phyloP scores from a whole-genome alignment of 2,113 vertebrate species.

The Xiphorhynchus elegans region DNA sequence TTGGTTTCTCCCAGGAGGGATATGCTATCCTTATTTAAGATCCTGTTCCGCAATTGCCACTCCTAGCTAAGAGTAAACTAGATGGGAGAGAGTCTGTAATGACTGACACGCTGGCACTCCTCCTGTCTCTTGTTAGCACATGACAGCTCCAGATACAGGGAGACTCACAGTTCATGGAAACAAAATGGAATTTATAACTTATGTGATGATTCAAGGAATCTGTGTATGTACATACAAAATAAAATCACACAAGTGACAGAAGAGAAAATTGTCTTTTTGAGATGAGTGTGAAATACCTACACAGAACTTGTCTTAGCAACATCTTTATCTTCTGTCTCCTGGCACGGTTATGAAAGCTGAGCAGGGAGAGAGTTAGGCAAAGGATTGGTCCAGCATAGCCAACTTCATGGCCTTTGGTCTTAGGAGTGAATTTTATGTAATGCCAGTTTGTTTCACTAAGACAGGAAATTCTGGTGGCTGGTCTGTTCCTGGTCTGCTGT shows the following conservation, averaged over 20 bases:
- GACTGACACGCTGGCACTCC: slow-evolving; percentile 45
- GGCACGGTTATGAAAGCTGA: neutral
- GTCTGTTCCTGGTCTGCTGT: neutral
- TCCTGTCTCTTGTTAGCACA: slow-evolving; percentile 58
- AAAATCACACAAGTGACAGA: slow-evolving; percentile 20
- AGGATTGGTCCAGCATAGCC: neutral
- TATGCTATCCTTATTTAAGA: neutral
- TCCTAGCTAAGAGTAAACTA: neutral
- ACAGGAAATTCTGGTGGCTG: neutral
- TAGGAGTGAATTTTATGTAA: neutral
- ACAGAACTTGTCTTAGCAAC: neutral
- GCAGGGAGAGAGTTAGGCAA: neutral
- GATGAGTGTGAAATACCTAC: neutral
- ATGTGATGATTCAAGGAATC: slow-evolving; percentile 35
- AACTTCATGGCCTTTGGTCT: neutral
- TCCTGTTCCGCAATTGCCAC: neutral
- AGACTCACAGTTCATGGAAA: slow-evolving; percentile 44
- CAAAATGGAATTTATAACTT: slow-evolving; percentile 46
- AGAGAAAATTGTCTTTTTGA: neutral
- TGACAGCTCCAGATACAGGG: slow-evolving; percentile 44
- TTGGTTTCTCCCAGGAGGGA: neutral
- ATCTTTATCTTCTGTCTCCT: neutral
- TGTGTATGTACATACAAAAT: neutral
- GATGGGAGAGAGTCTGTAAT: neutral
- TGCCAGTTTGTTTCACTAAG: neutral